These are phyloP conservation scores for Cheilosia variabilis DNA, from an alignment of 2,888 invertebrate genomes.

Conservation along the genomic window DNA sequence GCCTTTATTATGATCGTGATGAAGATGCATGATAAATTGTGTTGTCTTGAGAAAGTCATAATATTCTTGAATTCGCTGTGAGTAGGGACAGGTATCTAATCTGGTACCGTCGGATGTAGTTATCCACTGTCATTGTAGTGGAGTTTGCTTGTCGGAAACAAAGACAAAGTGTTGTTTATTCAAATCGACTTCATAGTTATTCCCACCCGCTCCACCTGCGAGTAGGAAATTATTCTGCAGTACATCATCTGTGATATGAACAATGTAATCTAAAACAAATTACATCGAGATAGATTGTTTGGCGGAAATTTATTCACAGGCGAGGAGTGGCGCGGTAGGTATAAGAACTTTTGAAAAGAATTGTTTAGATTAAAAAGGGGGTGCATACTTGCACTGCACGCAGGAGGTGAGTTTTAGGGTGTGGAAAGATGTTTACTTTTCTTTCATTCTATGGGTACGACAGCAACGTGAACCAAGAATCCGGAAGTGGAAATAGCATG, in stretches of 20 bases:
- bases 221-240: not conserved
- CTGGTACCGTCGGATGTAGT: not conserved
- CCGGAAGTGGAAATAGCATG: conserved; percentile 65
- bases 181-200: conserved; percentile 16
- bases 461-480: conserved; percentile 18
- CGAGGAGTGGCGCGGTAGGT: not conserved
- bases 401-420: too few species aligned
- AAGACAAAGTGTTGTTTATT: conserved; percentile 5
- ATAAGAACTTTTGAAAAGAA: not conserved
- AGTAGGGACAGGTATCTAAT: not conserved
- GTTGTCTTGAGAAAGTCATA: conserved; percentile 13
- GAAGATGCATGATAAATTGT: conserved; percentile 12
- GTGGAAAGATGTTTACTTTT: not conserved
- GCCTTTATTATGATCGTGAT: not conserved
- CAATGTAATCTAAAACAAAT: conserved; percentile 55
- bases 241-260: conserved; percentile 34
- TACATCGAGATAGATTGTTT: conserved; percentile 14
- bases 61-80: conserved; percentile 17
- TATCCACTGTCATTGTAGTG: not conserved
- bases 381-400: too few species aligned
- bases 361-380: too few species aligned
- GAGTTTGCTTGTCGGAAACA: not conserved
- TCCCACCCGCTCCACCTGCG: not conserved
- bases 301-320: conserved; percentile 1
- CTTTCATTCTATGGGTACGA: conserved; percentile 28